Conservation (phyloP, 1,140 invertebrate genomes). For the Aphelinus atriplicis region DNA sequence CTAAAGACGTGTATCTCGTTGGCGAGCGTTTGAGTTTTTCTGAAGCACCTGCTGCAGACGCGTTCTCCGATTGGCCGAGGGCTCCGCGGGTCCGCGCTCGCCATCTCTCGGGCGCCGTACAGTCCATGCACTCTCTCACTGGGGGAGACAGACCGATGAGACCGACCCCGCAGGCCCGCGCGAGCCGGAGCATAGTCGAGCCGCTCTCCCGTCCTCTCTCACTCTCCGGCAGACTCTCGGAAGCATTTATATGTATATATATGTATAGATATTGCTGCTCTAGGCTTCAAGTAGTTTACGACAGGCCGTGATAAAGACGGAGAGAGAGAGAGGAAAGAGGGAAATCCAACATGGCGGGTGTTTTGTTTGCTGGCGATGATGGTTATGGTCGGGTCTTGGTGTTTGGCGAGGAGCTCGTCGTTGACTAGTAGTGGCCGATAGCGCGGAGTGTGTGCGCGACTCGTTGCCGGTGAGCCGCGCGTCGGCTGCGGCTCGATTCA, state of each 20-base stretch:
- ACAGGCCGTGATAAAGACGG: too few relatives aligned
- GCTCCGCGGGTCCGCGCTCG: not conserved
- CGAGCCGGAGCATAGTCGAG: too few relatives aligned
- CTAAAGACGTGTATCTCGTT: too few relatives aligned
- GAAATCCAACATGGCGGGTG: conserved; percentile 56
- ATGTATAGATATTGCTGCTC: too few relatives aligned
- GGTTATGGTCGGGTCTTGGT: conserved; percentile 47
- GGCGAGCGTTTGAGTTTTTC: conserved; percentile 10
- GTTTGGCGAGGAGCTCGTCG: conserved; percentile 16
- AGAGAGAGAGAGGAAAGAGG: conserved; percentile 25
- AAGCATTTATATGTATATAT: not conserved
- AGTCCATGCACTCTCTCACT: too few relatives aligned
- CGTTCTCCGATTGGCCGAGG: conserved; percentile 8
- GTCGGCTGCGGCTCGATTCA: too few relatives aligned
- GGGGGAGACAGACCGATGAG: too few relatives aligned
- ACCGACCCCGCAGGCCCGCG: too few relatives aligned
- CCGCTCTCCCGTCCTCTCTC: not conserved
- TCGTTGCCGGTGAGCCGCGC: not conserved
- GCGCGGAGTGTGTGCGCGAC: not conserved
- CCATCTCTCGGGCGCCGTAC: too few relatives aligned
- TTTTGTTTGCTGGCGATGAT: conserved; percentile 58
- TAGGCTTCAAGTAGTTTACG: too few relatives aligned
- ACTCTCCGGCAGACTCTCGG: not conserved
- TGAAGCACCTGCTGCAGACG: conserved; percentile 24
- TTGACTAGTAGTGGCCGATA: not conserved